Base-by-base conservation (phyloP, 2,797 vertebrate genomes). In the Sciaenops ocellatus region DNA sequence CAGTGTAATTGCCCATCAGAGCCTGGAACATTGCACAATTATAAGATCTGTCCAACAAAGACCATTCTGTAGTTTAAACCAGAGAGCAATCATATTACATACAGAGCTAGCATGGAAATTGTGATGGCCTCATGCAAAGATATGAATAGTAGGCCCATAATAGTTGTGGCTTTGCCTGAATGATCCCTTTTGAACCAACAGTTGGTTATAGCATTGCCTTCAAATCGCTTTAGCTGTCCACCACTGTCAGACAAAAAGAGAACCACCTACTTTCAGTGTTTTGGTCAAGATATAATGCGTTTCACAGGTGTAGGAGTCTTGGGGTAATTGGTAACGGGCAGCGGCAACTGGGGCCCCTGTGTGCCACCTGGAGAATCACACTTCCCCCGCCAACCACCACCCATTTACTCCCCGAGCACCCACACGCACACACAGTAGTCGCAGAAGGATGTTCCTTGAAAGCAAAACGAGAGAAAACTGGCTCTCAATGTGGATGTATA, bases 81-180 rank as follows among this genome's bases (percentile, higher is more conserved):
- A 86, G 87, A 87, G 80, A 78, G 87, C 89, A 93, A 87, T 94
- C 90, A 89, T 90, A 89, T 89, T 93, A 88, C 88, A 93, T 90
- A 85, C 77, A 81, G 80, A 67, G 70, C 88, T 76, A 63, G 85
- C 82, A 87, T 95, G 95, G 95, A 95, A 95, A 95, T 87, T 86
- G 69, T 94, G 90, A 95, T 92, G 92, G 85, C 82, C 85, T 90
- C 90, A 87, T 89, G 81, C 85, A 89, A 88, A 93, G 93, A 95
- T 93, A 93, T 92, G 91, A 94, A 91, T 89, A 93, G 93, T 91
- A 85, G 85, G 76, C 83, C 83, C 62, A 82, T 94, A 94, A 95
- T 95, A 92, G 92, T 90, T 90, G 93, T 79, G 93, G 94, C 85
- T 94, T 93, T 78, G 78, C 89, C 79, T 90, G 86, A 94, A 95